A percentile compares a stretch with the other conserved stretches of the same genome.
phyloP scores from a whole-genome alignment of 2,888 invertebrate genomes.

The Drosophila rubida region DNA sequence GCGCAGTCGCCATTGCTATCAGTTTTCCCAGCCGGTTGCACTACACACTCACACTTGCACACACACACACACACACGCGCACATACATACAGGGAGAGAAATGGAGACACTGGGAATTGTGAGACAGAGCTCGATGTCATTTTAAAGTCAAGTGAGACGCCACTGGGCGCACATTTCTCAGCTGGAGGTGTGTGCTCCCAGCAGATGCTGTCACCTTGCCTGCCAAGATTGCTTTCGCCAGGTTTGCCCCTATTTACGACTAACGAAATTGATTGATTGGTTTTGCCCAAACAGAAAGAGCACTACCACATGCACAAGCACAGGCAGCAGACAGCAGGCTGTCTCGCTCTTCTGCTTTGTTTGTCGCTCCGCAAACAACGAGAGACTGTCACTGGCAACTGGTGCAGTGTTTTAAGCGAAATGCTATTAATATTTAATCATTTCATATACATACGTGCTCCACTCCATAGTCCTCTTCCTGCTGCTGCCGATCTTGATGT shows the following conservation, averaged over 20 bases:
- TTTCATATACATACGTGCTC: slow-evolving; percentile 12
- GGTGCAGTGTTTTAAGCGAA: slow-evolving; percentile 53
- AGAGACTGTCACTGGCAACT: slow-evolving; percentile 10
- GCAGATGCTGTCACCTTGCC: slow-evolving; percentile 22
- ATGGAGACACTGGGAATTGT: neutral
- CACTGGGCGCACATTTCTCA: slow-evolving; percentile 50
- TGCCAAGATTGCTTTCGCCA: neutral
- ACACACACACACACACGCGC: slow-evolving; percentile 9
- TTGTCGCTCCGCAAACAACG: neutral
- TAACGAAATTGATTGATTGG: slow-evolving; percentile 50
- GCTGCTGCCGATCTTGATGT: neutral
- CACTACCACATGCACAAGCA: too few species aligned
- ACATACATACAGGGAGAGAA: neutral
- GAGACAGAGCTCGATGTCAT: slow-evolving; percentile 55
- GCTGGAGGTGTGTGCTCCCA: slow-evolving; percentile 11
- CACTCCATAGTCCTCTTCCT: neutral
- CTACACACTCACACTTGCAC: neutral
- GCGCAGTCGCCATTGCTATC: slow-evolving; percentile 35
- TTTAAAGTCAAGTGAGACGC: slow-evolving; percentile 70
- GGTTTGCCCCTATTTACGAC: slow-evolving; percentile 1
- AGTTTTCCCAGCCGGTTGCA: slow-evolving; percentile 28
- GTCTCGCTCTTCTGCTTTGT: too few species aligned
- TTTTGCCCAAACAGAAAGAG: slow-evolving; percentile 5
- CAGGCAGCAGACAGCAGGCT: neutral
- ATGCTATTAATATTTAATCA: slow-evolving; percentile 64